Evolutionary conservation across 2,888 invertebrate species (phyloP).

Genomic region (Spatulosminthurus flaviceps): DNA sequence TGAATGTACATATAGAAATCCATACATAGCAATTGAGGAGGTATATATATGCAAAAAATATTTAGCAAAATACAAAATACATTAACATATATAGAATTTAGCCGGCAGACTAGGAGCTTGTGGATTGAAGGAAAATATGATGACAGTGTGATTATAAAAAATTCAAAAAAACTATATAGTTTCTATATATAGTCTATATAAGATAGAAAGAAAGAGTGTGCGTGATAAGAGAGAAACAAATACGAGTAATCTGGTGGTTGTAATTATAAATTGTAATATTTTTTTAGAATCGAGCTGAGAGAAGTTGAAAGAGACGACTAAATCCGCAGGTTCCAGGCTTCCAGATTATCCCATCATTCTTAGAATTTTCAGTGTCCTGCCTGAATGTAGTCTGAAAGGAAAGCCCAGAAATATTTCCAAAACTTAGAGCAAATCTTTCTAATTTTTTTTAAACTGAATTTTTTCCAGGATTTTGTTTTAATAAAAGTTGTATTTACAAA

Average conservation of each 20-base stretch:
- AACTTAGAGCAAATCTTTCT: constrained; percentile 8
- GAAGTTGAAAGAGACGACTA: neutral
- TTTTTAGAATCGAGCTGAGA: neutral
- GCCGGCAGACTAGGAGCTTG: neutral
- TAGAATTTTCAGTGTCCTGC: constrained; percentile 32
- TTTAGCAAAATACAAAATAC: neutral
- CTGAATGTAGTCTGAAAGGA: constrained; percentile 45
- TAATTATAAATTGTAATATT: neutral
- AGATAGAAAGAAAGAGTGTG: too few relatives aligned
- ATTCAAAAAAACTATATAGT: too few relatives aligned
- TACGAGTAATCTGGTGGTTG: neutral
- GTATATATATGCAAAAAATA: neutral
- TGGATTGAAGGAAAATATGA: neutral
- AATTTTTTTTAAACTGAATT: neutral
- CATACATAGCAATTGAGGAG: neutral
- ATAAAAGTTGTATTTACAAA: neutral
- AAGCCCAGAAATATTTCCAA: constrained; percentile 36
- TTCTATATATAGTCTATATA: too few relatives aligned
- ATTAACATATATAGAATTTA: neutral
- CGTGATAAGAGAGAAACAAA: neutral
- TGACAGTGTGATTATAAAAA: too few relatives aligned
- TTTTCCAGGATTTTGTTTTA: too few relatives aligned
- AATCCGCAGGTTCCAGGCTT: constrained; percentile 5
- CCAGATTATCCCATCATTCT: constrained; percentile 20
- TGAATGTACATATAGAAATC: neutral